These are phyloP conservation scores for Hydrotaea cyrtoneurina DNA, from an alignment of 2,888 invertebrate genomes.

Conservation along the genomic window DNA sequence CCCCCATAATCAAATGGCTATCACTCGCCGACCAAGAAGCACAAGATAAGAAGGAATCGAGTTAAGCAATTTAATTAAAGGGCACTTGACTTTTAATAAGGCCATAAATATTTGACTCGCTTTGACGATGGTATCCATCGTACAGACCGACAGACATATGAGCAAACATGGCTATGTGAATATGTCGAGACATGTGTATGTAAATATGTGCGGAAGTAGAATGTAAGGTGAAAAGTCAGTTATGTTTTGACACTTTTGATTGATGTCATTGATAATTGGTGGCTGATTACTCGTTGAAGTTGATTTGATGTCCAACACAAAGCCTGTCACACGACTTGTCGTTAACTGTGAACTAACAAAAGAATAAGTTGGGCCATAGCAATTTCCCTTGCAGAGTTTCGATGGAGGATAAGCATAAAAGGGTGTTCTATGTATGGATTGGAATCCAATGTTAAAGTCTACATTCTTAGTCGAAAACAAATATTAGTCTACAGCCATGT, in stretches of 20 bases:
- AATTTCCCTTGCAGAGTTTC: background rate
- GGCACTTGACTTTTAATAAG: slow-evolving; percentile 48
- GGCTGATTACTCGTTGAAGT: slow-evolving; percentile 8
- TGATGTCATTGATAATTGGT: slow-evolving; percentile 30
- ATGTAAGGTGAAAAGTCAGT: slow-evolving; percentile 33
- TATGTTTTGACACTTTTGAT: slow-evolving; percentile 23
- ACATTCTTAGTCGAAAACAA: too few relatives aligned
- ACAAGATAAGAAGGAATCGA: slow-evolving; percentile 8
- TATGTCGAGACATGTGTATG: slow-evolving; percentile 1
- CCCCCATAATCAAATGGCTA: slow-evolving; percentile 10
- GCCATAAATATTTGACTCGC: slow-evolving; percentile 27
- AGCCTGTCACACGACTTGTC: background rate
- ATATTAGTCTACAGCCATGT: too few relatives aligned
- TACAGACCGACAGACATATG: slow-evolving; percentile 9
- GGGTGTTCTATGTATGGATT: background rate
- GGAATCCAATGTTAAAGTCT: too few relatives aligned
- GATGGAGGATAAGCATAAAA: background rate
- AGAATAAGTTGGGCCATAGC: background rate
- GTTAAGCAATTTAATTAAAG: slow-evolving; percentile 63
- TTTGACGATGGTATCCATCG: slow-evolving; percentile 5
- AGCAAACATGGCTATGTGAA: background rate
- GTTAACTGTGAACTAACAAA: background rate
- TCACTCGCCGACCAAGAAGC: background rate
- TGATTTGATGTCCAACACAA: background rate
- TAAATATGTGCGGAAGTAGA: background rate